Percentiles rank a stretch among this genome's conserved stretches.
phyloP scores from a whole-genome alignment of 2,113 vertebrate species.

The Percopsis transmontana region DNA sequence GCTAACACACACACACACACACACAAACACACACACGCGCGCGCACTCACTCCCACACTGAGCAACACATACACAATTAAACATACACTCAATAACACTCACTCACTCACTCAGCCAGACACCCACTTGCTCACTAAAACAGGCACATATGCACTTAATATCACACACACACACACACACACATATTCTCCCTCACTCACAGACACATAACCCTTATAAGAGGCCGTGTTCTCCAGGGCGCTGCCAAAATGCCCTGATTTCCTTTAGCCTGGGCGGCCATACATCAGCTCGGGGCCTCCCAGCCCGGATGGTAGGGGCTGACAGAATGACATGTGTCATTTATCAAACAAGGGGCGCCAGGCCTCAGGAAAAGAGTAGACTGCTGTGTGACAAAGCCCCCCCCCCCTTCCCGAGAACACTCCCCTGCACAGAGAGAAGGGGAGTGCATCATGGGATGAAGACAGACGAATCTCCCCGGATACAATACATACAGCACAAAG shows the following conservation, averaged over 20 bases:
- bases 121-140: constrained; percentile 2
- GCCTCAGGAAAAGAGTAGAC: constrained; percentile 86
- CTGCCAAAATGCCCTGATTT: constrained; percentile 97
- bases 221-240: constrained; percentile 86
- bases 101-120: constrained; percentile 9
- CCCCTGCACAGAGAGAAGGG: constrained; percentile 55
- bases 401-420: constrained; percentile 49
- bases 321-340: constrained; percentile 99
- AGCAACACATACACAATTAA: background rate
- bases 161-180: constrained; percentile 54
- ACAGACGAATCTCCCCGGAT: constrained; percentile 41
- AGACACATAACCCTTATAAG: constrained; percentile 77
- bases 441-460: background rate
- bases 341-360: constrained; percentile 94
- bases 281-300: constrained; percentile 91
- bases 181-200: constrained; percentile 37
- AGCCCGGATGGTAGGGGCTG: constrained; percentile 96
- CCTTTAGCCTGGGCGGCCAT: constrained; percentile 90
- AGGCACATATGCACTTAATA: constrained; percentile 43
- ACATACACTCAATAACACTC: constrained; percentile 5
- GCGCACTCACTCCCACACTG: background rate
- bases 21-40: constrained; percentile 7
- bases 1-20: constrained; percentile 36
- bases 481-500: constrained; percentile 60
- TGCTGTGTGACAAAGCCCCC: constrained; percentile 71